A percentile compares a stretch with the other conserved stretches of the same genome.
phyloP scores from a whole-genome alignment of 2,113 vertebrate species.

The Odontophorus gujanensis region DNA sequence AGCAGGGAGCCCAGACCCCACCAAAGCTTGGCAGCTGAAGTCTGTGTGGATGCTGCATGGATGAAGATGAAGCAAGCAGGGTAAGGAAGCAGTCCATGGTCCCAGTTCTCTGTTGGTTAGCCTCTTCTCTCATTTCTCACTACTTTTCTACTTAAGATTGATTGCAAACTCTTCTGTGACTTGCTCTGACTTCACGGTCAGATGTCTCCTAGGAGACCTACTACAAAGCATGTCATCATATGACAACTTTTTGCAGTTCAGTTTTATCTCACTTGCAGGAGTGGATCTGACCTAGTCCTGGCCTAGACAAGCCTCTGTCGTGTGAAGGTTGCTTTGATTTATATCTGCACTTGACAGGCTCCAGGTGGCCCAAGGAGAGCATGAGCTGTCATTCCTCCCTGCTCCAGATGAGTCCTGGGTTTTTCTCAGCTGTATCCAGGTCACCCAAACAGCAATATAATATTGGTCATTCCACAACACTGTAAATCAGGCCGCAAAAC shows the following conservation, averaged over 20 bases:
- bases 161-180: background rate
- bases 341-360: background rate
- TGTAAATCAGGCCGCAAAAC: constrained; percentile 17
- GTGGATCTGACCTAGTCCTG: background rate
- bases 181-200: background rate
- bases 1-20: background rate
- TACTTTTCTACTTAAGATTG: background rate
- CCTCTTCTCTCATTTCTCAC: background rate
- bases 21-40: background rate
- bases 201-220: background rate
- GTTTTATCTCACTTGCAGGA: background rate
- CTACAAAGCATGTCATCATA: background rate
- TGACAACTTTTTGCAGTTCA: background rate
- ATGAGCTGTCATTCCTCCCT: accelerated
- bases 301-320: constrained; percentile 5
- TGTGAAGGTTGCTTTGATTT: constrained; percentile 11
- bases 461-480: background rate
- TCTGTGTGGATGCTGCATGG: too few relatives aligned
- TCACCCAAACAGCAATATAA: background rate
- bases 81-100: too few relatives aligned
- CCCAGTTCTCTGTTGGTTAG: background rate
- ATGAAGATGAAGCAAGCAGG: background rate
- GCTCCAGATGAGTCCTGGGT: background rate
- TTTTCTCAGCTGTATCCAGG: background rate
- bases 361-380: constrained; percentile 8